Conservation (phyloP, 2,113 vertebrate species). For the Leptobrachium leishanense region DNA sequence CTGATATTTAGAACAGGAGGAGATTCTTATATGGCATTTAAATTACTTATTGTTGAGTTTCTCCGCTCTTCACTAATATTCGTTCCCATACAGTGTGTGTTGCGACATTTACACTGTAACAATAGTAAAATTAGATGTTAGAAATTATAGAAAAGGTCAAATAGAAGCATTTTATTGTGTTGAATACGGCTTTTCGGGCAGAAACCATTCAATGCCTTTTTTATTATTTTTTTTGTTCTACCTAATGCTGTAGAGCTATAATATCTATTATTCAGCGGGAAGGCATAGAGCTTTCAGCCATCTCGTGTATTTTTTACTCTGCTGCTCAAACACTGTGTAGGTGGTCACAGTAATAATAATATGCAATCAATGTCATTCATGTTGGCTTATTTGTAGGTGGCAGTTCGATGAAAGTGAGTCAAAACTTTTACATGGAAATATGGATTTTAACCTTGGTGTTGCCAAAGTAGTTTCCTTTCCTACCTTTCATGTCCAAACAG, state of each 20-base stretch:
- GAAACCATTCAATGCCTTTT: background rate
- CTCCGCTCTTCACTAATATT: background rate
- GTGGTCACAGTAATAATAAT: constrained; percentile 35
- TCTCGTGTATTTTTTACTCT: constrained; percentile 1
- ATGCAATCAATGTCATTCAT: constrained; percentile 35
- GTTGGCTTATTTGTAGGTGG: constrained; percentile 5
- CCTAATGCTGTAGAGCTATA: background rate
- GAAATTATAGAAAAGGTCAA: background rate
- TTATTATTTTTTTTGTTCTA: background rate
- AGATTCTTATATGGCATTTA: no score
- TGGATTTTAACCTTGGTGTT: background rate
- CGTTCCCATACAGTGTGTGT: background rate
- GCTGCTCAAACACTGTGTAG: constrained; percentile 29
- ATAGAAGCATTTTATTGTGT: background rate
- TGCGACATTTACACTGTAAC: background rate
- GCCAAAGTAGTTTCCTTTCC: background rate
- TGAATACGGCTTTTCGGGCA: background rate
- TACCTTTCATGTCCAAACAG: no score
- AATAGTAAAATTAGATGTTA: background rate
- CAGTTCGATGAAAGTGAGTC: constrained; percentile 2
- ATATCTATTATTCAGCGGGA: background rate
- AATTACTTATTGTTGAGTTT: no score
- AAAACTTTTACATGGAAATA: background rate
- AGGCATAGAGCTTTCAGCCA: constrained; percentile 17
- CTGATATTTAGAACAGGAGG: no score